A percentile compares a stretch with the other conserved stretches of the same genome.
phyloP scores from a whole-genome alignment of 2,113 vertebrate genomes.

The Spheniscus mendiculus region DNA sequence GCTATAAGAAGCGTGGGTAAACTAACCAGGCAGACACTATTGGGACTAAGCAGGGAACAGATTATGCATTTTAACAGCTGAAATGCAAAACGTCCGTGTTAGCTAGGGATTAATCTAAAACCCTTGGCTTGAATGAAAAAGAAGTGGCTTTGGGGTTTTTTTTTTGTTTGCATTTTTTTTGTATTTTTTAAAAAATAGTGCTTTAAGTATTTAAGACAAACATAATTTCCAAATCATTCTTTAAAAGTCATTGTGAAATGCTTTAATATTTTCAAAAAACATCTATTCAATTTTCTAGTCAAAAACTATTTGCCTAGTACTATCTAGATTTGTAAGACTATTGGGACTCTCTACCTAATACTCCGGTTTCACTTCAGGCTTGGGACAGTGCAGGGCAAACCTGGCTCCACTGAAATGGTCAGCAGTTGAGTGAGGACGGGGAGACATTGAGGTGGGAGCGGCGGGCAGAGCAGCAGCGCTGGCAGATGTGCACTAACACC shows the following conservation, averaged over 20 bases:
- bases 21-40: background rate
- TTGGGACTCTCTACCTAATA: background rate
- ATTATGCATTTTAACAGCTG: background rate
- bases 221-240: background rate
- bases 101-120: background rate
- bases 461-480: background rate
- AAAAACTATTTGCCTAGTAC: background rate
- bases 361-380: background rate
- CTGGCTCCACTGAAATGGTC: background rate
- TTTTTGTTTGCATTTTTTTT: background rate
- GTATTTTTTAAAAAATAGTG: background rate
- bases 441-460: accelerated
- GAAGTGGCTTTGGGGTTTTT: background rate
- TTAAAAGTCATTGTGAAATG: background rate
- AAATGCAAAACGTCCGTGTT: background rate
- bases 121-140: background rate
- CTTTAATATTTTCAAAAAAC: background rate
- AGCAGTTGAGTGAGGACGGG: background rate
- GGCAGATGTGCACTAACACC: background rate
- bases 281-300: background rate
- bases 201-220: background rate
- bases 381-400: background rate
- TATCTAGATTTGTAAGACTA: background rate
- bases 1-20: background rate
- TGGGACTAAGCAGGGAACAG: background rate